Conservation (phyloP, 2,113 vertebrate species). For the Gobio gobio region DNA sequence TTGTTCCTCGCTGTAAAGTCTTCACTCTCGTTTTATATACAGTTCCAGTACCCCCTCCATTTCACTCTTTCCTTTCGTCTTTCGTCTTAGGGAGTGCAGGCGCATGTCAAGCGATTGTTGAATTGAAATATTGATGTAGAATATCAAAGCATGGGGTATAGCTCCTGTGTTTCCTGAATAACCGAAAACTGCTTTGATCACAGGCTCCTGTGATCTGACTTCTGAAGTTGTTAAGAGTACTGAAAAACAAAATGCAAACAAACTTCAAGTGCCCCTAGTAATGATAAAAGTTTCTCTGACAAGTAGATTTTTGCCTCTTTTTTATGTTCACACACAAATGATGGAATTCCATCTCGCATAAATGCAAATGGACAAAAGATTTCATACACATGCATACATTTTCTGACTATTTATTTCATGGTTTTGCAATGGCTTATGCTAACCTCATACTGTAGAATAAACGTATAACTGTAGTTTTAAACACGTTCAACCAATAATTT, state of each 20-base stretch:
- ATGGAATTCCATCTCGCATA: conserved; percentile 65
- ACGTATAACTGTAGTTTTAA: neutral
- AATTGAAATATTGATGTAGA: conserved; percentile 87
- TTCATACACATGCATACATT: neutral
- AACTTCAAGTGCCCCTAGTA: conserved; percentile 83
- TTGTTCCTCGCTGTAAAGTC: conserved; percentile 3
- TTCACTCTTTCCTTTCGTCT: conserved; percentile 67
- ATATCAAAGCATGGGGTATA: conserved; percentile 83
- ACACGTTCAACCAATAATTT: neutral
- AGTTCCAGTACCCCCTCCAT: conserved; percentile 29
- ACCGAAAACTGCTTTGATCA: conserved; percentile 84
- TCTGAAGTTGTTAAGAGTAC: conserved; percentile 86
- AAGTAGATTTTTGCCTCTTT: conserved; percentile 71
- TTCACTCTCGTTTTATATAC: conserved; percentile 19
- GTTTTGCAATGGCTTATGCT: neutral
- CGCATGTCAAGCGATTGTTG: conserved; percentile 84
- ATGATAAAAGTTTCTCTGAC: conserved; percentile 83
- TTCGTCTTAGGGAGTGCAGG: conserved; percentile 77
- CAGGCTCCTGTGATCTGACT: conserved; percentile 83
- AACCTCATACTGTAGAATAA: neutral
- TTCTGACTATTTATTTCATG: neutral
- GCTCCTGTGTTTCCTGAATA: conserved; percentile 84
- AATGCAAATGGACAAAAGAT: conserved; percentile 68
- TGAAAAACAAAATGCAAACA: conserved; percentile 86
- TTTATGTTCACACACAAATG: conserved; percentile 66